These are phyloP conservation scores for Mimachlamys varia DNA, from an alignment of 2,888 invertebrate species.

Conservation along the genomic window DNA sequence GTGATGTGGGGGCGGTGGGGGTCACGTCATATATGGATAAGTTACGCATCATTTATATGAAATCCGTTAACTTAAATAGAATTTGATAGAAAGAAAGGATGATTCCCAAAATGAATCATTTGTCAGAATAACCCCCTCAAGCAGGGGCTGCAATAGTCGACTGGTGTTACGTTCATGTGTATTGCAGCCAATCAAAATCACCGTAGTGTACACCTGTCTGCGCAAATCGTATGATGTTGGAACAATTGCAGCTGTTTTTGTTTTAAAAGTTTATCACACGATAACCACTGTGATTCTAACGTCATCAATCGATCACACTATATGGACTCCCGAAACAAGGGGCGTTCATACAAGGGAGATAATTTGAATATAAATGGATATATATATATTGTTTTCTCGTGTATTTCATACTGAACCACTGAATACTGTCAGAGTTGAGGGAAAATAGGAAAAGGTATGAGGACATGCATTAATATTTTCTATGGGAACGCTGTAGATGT, in stretches of 20 bases:
- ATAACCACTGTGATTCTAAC: too few relatives aligned
- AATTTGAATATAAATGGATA: too few relatives aligned
- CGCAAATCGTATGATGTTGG: neutral
- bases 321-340: neutral
- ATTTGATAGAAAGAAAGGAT: neutral
- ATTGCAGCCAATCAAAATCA: neutral
- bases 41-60: neutral
- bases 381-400: too few relatives aligned
- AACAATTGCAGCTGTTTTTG: neutral
- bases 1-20: slow-evolving; percentile 1
- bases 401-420: too few relatives aligned
- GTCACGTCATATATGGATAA: slow-evolving; percentile 22
- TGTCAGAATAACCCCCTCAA: neutral
- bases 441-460: too few relatives aligned
- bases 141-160: neutral
- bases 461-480: too few relatives aligned
- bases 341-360: neutral
- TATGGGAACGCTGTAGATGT: too few relatives aligned
- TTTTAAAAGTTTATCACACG: neutral
- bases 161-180: neutral
- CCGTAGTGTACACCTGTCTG: neutral
- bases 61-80: neutral
- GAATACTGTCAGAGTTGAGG: too few relatives aligned
- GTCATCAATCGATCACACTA: neutral
- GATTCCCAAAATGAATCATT: slow-evolving; percentile 5